These are phyloP conservation scores for Festucalex cinctus DNA, from an alignment of 2,113 vertebrate genomes.

Conservation along the genomic window DNA sequence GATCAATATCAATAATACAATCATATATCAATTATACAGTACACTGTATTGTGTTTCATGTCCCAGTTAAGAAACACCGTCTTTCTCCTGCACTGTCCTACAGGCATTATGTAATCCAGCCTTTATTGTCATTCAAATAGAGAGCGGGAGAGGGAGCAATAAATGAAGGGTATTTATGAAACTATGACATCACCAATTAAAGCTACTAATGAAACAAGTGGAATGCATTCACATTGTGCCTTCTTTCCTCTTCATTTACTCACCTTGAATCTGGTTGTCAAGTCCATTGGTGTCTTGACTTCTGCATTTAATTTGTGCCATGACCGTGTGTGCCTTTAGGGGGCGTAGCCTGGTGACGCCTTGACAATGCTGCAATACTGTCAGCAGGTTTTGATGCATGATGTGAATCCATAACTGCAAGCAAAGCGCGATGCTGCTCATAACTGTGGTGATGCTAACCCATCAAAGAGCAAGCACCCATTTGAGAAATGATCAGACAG, in stretches of 20 bases:
- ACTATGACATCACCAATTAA: conserved; percentile 59
- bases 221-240: background rate
- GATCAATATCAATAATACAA: too few species aligned
- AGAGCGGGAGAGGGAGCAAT: conserved; percentile 59
- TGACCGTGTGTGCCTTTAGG: background rate
- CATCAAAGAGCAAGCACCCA: conserved; percentile 32
- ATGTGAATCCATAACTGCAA: background rate
- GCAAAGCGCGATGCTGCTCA: background rate
- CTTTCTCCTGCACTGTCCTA: conserved; percentile 56
- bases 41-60: conserved; percentile 35
- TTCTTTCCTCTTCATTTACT: background rate
- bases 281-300: background rate
- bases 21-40: too few species aligned
- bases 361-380: background rate
- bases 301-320: background rate
- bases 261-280: background rate
- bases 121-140: conserved; percentile 50
- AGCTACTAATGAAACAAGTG: conserved; percentile 51
- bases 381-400: background rate
- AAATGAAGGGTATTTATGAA: conserved; percentile 65
- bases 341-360: background rate
- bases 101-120: conserved; percentile 55
- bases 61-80: conserved; percentile 30
- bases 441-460: conserved; percentile 27
- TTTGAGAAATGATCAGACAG: conserved; percentile 6